phyloP scores from a whole-genome alignment of 2,113 vertebrate species.

The Nyctibius bracteatus region DNA sequence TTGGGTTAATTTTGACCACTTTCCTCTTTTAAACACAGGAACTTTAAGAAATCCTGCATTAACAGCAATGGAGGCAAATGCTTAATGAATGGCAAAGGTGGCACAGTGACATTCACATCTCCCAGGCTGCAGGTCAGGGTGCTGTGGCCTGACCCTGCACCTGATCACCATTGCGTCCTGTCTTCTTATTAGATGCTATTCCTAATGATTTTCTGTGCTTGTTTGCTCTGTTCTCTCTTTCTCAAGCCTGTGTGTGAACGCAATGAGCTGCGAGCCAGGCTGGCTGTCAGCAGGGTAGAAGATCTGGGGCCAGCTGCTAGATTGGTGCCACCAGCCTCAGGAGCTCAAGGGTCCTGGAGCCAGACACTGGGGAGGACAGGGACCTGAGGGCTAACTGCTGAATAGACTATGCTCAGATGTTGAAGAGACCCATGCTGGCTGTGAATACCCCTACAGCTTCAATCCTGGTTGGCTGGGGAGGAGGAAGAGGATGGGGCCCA shows the following conservation, averaged over 20 bases:
- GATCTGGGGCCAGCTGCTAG: background rate
- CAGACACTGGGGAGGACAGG: background rate
- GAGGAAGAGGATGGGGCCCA: background rate
- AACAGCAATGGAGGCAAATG: too few species aligned
- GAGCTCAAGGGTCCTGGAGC: background rate
- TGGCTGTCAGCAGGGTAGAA: background rate
- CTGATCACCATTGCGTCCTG: background rate
- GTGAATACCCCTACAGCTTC: background rate
- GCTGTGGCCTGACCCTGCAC: too few species aligned
- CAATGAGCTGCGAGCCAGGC: too few species aligned
- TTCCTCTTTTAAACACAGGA: background rate
- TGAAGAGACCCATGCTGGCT: background rate
- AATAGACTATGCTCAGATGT: background rate
- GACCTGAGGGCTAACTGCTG: background rate
- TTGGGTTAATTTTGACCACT: background rate
- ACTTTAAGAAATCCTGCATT: background rate
- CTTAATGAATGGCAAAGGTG: background rate
- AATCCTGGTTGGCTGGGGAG: rapidly evolving
- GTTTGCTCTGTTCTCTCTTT: background rate
- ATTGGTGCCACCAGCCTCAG: rapidly evolving
- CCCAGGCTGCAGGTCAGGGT: background rate
- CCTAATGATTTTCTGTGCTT: background rate
- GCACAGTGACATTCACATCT: background rate
- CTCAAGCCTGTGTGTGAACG: background rate
- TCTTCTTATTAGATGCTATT: background rate